These are phyloP conservation scores for Spea multiplicata DNA, from an alignment of 2,113 vertebrate genomes.

Conservation along the genomic window DNA sequence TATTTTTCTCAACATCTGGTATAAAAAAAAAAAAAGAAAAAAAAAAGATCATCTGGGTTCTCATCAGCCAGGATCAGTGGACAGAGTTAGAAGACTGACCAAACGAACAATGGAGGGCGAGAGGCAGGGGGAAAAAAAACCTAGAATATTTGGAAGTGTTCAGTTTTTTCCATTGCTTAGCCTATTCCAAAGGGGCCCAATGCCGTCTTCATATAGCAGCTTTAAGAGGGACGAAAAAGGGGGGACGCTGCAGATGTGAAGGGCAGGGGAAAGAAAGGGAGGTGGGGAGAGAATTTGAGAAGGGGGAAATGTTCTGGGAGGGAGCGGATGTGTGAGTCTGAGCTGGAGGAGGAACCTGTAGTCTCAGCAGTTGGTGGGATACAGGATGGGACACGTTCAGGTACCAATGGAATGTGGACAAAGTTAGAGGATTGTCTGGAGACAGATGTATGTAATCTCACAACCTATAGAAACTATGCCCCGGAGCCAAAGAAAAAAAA, in stretches of 20 bases:
- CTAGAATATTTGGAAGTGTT: conserved; percentile 34
- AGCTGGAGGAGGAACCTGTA: neutral
- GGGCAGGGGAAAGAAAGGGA: conserved; percentile 1
- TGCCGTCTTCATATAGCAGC: too few relatives aligned
- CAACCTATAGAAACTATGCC: neutral
- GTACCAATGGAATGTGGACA: conserved; percentile 27
- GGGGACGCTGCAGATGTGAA: neutral
- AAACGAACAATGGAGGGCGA: conserved; percentile 24
- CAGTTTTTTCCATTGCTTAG: conserved; percentile 3
- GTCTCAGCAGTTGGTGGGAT: conserved; percentile 5
- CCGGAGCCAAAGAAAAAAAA: neutral
- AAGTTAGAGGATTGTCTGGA: neutral
- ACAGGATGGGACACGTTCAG: conserved; percentile 35
- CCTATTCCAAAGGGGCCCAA: conserved; percentile 23
- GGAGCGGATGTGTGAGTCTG: conserved; percentile 9
- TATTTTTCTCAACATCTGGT: conserved; percentile 41
- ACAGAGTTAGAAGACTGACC: conserved; percentile 58
- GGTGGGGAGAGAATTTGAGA: conserved; percentile 32
- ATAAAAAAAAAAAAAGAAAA: conserved; percentile 31
- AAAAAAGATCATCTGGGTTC: conserved; percentile 66
- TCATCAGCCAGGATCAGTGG: conserved; percentile 60
- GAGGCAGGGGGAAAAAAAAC: neutral
- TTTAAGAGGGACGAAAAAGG: conserved; percentile 27
- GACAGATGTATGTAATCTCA: neutral
- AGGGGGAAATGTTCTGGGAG: conserved; percentile 31